Evolutionary conservation across 2,888 invertebrate genomes (phyloP).

Genomic region (Theodoxus fluviatilis): DNA sequence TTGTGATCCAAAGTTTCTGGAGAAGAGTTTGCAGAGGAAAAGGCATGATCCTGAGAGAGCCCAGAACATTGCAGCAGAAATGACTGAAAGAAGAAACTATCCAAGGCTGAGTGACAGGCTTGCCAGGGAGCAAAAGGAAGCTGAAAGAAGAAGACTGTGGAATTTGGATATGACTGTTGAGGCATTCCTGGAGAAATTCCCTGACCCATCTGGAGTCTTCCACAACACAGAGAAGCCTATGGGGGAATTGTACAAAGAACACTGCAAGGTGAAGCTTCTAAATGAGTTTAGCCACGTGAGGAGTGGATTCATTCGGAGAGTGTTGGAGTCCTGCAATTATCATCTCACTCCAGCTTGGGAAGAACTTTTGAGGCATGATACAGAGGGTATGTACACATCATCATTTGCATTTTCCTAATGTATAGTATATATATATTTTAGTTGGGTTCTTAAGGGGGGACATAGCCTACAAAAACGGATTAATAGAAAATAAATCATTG

Average conservation of each 20-base stretch:
- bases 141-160: conserved; percentile 35
- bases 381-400: conserved; percentile 27
- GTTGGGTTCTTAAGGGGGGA: too few species aligned
- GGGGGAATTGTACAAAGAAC: conserved; percentile 48
- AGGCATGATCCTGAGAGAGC: conserved; percentile 41
- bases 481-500: too few species aligned
- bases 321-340: conserved; percentile 41
- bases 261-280: conserved; percentile 41
- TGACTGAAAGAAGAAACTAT: conserved; percentile 52
- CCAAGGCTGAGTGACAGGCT: conserved; percentile 50
- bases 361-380: conserved; percentile 37
- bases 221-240: conserved; percentile 41
- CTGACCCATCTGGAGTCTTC: conserved; percentile 52
- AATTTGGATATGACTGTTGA: conserved; percentile 43
- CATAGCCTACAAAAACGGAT: too few species aligned
- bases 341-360: conserved; percentile 44
- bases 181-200: conserved; percentile 55
- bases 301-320: conserved; percentile 42
- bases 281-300: conserved; percentile 49
- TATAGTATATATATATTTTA: background rate
- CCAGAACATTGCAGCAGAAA: conserved; percentile 43
- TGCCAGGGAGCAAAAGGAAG: conserved; percentile 37
- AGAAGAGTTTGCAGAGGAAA: conserved; percentile 42
- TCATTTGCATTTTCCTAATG: background rate
- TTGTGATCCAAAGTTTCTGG: conserved; percentile 59